These are phyloP conservation scores for Nesidiocoris tenuis DNA, from an alignment of 2,888 invertebrate genomes.

Conservation along the genomic window DNA sequence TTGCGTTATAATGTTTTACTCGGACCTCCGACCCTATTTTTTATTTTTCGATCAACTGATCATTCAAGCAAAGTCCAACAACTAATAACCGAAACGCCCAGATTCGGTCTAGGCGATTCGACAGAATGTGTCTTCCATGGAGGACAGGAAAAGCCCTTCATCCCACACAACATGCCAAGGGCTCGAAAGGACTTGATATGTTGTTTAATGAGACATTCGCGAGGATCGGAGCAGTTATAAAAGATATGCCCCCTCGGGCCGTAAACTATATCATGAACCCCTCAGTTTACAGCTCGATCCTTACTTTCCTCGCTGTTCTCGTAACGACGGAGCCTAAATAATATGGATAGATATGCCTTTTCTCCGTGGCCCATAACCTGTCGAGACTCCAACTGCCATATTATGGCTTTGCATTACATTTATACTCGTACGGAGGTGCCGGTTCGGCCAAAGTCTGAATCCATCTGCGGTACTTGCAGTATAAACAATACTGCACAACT, in stretches of 20 bases:
- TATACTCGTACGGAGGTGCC: conserved; percentile 5
- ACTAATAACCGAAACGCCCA: too few species aligned
- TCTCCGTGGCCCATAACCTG: conserved; percentile 19
- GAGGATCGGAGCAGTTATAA: conserved; percentile 37
- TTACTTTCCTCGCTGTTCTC: conserved; percentile 9
- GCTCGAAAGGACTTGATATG: conserved; percentile 36
- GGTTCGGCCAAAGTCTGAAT: neutral
- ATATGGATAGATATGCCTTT: conserved; percentile 38
- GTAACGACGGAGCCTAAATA: conserved; percentile 40
- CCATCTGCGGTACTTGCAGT: neutral
- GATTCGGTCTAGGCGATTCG: too few species aligned
- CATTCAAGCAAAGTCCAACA: too few species aligned
- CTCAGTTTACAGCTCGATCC: conserved; percentile 39
- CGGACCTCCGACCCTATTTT: too few species aligned
- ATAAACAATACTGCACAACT: neutral
- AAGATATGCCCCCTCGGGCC: conserved; percentile 37
- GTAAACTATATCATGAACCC: conserved; percentile 40
- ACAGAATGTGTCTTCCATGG: too few species aligned
- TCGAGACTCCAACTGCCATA: conserved; percentile 38
- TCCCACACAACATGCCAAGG: neutral
- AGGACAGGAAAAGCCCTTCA: too few species aligned
- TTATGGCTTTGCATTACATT: conserved; percentile 40
- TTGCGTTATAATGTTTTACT: too few species aligned
- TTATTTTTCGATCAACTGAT: too few species aligned
- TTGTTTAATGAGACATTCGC: conserved; percentile 42